A percentile compares a stretch with the other conserved stretches of the same genome.
phyloP scores from a whole-genome alignment of 2,888 invertebrate species.

The Lomographa bimaculata region DNA sequence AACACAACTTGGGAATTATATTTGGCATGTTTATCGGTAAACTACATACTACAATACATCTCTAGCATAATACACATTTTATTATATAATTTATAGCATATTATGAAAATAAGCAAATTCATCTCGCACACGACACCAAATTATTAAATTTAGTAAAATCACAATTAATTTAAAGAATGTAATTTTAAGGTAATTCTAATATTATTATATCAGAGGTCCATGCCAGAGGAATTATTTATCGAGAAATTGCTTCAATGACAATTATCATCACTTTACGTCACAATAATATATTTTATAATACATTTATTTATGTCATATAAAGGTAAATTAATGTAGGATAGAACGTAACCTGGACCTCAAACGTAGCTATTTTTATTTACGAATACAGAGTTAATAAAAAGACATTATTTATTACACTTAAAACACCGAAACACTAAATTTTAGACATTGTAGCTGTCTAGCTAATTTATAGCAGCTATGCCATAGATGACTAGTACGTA shows the following conservation, averaged over 20 bases:
- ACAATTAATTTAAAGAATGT: too few species aligned
- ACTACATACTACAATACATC: neutral
- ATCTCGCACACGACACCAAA: neutral
- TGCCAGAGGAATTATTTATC: too few species aligned
- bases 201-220: too few species aligned
- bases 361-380: slow-evolving; percentile 1
- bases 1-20: slow-evolving; percentile 10
- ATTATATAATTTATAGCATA: slow-evolving; percentile 1
- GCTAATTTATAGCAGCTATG: slow-evolving; percentile 40
- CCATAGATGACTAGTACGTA: slow-evolving; percentile 38
- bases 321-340: too few species aligned
- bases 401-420: slow-evolving; percentile 8
- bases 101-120: slow-evolving; percentile 9
- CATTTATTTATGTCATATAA: too few species aligned
- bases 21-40: slow-evolving; percentile 19
- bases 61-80: neutral
- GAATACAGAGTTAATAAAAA: slow-evolving; percentile 5
- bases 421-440: slow-evolving; percentile 15
- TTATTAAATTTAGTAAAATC: too few species aligned
- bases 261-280: too few species aligned
- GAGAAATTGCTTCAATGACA: too few species aligned
- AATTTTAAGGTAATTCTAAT: too few species aligned
- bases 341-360: neutral
- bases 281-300: too few species aligned
- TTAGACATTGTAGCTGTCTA: slow-evolving; percentile 20